These are phyloP conservation scores for Zele albiditarsus DNA, from an alignment of 2,888 invertebrate species.

Conservation along the genomic window DNA sequence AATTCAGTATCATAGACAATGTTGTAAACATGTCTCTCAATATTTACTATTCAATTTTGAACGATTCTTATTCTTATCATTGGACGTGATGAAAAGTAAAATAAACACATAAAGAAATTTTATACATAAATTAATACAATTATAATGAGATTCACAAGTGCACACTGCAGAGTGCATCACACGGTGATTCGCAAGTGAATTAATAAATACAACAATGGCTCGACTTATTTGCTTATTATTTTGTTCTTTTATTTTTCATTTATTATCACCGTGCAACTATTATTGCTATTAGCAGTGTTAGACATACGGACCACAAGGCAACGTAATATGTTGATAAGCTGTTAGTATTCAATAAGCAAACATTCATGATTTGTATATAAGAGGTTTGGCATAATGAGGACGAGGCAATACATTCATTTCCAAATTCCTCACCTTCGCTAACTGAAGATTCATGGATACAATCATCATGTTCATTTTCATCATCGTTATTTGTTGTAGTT, in stretches of 20 bases:
- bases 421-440: conserved; percentile 65
- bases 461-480: conserved; percentile 15
- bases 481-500: background rate
- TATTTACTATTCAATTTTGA: too few relatives aligned
- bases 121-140: background rate
- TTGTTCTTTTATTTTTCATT: background rate
- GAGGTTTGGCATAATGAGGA: conserved; percentile 44
- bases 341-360: conserved; percentile 64
- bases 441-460: conserved; percentile 30
- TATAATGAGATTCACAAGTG: conserved; percentile 1
- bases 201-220: conserved; percentile 10
- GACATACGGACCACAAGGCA: conserved; percentile 65
- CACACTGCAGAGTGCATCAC: background rate
- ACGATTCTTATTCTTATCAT: too few relatives aligned
- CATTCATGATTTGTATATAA: conserved; percentile 51
- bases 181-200: background rate
- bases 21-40: too few relatives aligned
- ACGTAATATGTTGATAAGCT: conserved; percentile 62
- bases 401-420: conserved; percentile 54
- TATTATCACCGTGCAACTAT: conserved; percentile 61
- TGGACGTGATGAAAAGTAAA: background rate
- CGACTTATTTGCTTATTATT: background rate
- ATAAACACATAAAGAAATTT: conserved; percentile 5
- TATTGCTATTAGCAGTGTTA: conserved; percentile 67
- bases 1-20: too few relatives aligned